Conservation (phyloP, 2,113 vertebrate genomes). For the Erythrocercus mccallii region DNA sequence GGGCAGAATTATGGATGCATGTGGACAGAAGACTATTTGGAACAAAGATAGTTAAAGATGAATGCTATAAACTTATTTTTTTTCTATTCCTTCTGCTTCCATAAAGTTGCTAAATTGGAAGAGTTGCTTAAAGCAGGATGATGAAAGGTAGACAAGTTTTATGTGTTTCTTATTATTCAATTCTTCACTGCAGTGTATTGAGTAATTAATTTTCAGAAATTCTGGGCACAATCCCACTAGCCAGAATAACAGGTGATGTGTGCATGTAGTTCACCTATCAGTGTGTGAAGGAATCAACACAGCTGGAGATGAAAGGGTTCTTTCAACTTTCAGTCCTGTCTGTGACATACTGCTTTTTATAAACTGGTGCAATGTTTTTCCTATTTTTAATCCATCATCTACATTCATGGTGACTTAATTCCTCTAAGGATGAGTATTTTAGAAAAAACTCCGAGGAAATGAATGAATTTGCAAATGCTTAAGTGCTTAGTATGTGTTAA, state of each 20-base stretch:
- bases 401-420: background rate
- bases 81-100: background rate
- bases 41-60: background rate
- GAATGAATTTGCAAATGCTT: background rate
- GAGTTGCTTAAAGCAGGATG: background rate
- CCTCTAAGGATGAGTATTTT: background rate
- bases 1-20: background rate
- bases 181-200: background rate
- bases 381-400: background rate
- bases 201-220: background rate
- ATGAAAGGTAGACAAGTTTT: background rate
- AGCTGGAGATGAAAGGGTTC: background rate
- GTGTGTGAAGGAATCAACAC: background rate
- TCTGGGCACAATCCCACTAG: background rate
- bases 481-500: background rate
- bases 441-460: background rate
- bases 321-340: background rate
- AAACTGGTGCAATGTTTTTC: background rate
- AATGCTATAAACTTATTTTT: background rate
- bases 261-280: background rate
- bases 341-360: background rate
- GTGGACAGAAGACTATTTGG: background rate
- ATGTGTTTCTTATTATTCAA: background rate
- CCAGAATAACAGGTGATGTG: background rate
- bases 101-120: background rate